Evolutionary conservation across 1,140 invertebrate genomes (phyloP), one percentile per base, ranked within the genome.

Genomic region (Zaprionus ghesquierei): DNA sequence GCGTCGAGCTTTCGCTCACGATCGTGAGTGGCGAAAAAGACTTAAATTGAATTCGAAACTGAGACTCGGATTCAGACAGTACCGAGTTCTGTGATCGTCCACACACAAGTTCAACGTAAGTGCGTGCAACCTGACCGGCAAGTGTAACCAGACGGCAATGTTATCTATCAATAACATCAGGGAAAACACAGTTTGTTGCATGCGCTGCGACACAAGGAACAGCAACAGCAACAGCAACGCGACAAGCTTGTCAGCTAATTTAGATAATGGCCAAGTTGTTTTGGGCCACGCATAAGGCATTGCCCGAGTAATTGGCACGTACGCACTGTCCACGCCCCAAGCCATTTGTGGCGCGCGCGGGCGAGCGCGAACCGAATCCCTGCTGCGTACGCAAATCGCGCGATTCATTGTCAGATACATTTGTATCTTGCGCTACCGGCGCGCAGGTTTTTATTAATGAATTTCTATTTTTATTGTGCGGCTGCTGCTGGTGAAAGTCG

Each of bases 41-140:
- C 74, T 90, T 90, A 90, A 90, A 90, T 90, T 90, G 72, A 79
- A 79, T 69, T 77, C 53, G 69, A 54, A 51, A 71, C 55, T 64
- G 69, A 41, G 77, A 60, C 69, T 68, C 71, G 65, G 63, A 89
- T 72, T 90, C 87, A 90, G 71, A 90, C 75, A 76, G 77, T 84
- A 78, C 68, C 77, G 75, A 73, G 89, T 90, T 84, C 68, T 87
- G 62, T 46, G 20, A 31, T 61, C 60, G 82, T 31, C 68, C 74
- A 86, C 77, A 46, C 41, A 22, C 65, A 56, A 69, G 70, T 13
- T 10, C 41, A 55, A 20, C 65, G 85, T 89, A 85, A 89, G 84
- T 89, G 70, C 59, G 33, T 20, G 12, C 15, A 25, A 33, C 33
- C 13, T 38, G 25, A 31, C 27, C 9, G 50, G 35, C 15, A 49